Evolutionary conservation across 1,140 invertebrate species (phyloP).

Genomic region (Panulirus ornatus): DNA sequence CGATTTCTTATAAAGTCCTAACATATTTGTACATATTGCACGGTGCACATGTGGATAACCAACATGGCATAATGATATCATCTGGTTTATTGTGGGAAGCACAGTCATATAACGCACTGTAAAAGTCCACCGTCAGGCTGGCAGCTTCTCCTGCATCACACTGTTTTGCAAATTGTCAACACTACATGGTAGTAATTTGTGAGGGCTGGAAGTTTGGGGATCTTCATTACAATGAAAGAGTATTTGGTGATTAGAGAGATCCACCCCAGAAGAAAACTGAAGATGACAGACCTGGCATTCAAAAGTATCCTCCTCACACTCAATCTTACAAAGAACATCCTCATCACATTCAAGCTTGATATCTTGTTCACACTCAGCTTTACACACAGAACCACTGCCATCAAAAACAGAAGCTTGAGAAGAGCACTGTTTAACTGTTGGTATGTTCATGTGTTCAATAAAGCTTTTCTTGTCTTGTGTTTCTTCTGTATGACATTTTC

Average conservation of each 20-base stretch:
- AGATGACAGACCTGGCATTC: conserved; percentile 63
- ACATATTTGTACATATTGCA: conserved; percentile 61
- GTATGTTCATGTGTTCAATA: not conserved
- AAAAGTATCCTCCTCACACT: conserved; percentile 54
- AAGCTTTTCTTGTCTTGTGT: not conserved
- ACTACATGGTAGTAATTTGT: conserved; percentile 17
- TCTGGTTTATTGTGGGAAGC: conserved; percentile 15
- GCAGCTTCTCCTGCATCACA: conserved; percentile 44
- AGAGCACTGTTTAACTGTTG: not conserved
- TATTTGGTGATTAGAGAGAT: conserved; percentile 59
- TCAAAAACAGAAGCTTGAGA: not conserved
- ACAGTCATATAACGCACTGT: not conserved
- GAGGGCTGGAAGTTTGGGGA: conserved; percentile 13
- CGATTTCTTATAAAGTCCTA: conserved; percentile 12
- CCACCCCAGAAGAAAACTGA: conserved; percentile 52
- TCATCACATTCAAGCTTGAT: conserved; percentile 50
- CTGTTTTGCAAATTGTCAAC: conserved; percentile 25
- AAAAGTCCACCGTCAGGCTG: conserved; percentile 37
- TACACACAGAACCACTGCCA: not conserved
- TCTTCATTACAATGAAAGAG: conserved; percentile 62
- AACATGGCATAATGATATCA: not conserved
- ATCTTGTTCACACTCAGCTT: conserved; percentile 6
- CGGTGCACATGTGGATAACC: conserved; percentile 37
- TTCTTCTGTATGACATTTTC: not conserved
- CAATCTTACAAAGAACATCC: conserved; percentile 47